Evolutionary conservation across 2,797 vertebrate genomes (phyloP).

Genomic region (Philypnodon macrostomus): DNA sequence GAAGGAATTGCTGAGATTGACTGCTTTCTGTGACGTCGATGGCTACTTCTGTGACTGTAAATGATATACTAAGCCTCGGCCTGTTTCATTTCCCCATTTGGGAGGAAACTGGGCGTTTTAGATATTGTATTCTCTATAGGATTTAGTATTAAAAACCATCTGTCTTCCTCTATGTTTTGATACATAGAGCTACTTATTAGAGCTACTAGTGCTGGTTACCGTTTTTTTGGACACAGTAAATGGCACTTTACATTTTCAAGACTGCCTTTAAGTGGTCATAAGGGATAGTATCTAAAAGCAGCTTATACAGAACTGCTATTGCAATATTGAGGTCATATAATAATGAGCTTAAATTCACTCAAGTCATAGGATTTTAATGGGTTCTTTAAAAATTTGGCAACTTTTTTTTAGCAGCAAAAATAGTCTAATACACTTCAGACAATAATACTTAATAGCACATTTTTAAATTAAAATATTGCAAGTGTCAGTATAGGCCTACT

Average conservation of each 20-base stretch:
- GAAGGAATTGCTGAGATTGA: constrained; percentile 44
- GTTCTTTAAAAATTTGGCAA: constrained; percentile 55
- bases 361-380: constrained; percentile 22
- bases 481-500: constrained; percentile 41
- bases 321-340: constrained; percentile 20
- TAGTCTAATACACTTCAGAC: constrained; percentile 22
- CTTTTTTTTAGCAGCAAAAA: constrained; percentile 35
- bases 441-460: no score
- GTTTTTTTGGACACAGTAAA: constrained; percentile 43
- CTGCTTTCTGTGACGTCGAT: constrained; percentile 22
- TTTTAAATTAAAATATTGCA: constrained; percentile 24
- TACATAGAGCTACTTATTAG: constrained; percentile 1
- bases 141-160: not conserved
- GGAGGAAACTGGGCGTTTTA: not conserved
- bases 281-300: constrained; percentile 38
- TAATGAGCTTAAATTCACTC: constrained; percentile 19
- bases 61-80: not conserved
- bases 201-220: not conserved
- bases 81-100: not conserved
- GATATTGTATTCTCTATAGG: not conserved
- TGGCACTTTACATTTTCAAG: constrained; percentile 61
- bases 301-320: constrained; percentile 25
- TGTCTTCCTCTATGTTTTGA: not conserved
- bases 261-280: constrained; percentile 31
- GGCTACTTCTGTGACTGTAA: not conserved